Evolutionary conservation across 37 sponge, comb jelly and placozoan species (phyloP), one percentile per base, ranked within the genome.

Genomic region (Agelas oroides): DNA sequence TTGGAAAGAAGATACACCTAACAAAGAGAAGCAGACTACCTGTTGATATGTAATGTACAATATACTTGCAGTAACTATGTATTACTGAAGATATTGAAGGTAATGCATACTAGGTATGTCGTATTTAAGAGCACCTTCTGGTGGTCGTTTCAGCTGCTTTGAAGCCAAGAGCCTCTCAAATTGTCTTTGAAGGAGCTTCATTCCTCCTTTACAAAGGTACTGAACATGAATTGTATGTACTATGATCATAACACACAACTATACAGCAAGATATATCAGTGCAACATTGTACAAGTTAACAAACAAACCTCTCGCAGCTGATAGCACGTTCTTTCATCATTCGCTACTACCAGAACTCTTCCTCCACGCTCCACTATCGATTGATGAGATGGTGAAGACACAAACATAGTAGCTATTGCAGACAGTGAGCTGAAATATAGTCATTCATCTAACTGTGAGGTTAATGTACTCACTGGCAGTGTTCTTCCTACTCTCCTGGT

Each of bases 291-390:
- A 3, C 3, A 0, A 64, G 5, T 19, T 17, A 15, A 17, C 11
- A 41, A 46, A 55, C 70, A 17, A 63, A 95, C 95, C 67, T 95
- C 83, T 81, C 70, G 76, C 53, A 95, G 64, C 65, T 95, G 96
- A 46, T 82, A 85, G 74, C 94, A 93, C 1, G 96, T 92, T 37
- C 92, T 70, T 13, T 95, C 94, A 55, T 95, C 96, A 76, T 86
- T 88, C 19, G 90, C 87, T 11, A 89, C 84, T 18, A 95, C 84
- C 54, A 95, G 58, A 36, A 93, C 64, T 66, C 60, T 87, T 27
- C 69, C 67, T 38, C 53, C 52, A n/a, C 73, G 84, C 2, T 38
- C 56, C 41, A 55, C 81, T 85, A 35, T 16, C 53, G 11, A 0
- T 57, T 12, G 6, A 46, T 3, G 46, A 46, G 3, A 8, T 46